Evolutionary conservation across 2,888 invertebrate species (phyloP), one percentile per base, ranked within the genome.

Genomic region (Celastrina argiolus): DNA sequence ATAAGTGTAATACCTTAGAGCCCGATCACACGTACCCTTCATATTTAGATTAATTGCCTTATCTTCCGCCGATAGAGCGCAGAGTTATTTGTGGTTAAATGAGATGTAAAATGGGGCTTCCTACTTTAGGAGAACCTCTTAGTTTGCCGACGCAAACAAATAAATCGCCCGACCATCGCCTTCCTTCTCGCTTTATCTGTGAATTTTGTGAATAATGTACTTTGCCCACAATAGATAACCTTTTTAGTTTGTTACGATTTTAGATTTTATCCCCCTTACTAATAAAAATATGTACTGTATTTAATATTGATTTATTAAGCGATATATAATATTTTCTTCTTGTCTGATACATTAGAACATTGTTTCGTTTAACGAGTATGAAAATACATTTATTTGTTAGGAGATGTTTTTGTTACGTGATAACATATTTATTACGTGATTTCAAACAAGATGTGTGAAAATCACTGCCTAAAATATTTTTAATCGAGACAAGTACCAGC

Each of bases 91-190:
- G 76, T 71, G 74, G 78, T 77, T 73, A 82, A 83, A 83, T 81
- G 82, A 79, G 80, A 81, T 83, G 82, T 83, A 80, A 83, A 82
- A 82, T 79, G 81, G 79, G 77, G 77, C 78, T 77, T 71, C 77
- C 78, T 80, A 78, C 78, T 80, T 81, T 78, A 79, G 81, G 79
- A 78, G 78, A 77, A 78, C 77, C 77, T 78, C 76, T 79, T 77
- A 75, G 78, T 80, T 75, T 73, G 72, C 74, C 73, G 75, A 74
- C 74, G 76, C 76, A 81, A 81, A 82, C 80, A 82, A 81, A 83
- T 79, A 80, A 81, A 81, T 83, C 78, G 76, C 76, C 75, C 69
- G 73, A 78, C 78, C 75, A 77, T 80, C 79, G 75, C 66, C 69
- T 63, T 67, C 66, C 68, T 63, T 65, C 67, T 67, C 61, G 36